phyloP scores from a whole-genome alignment of 1,140 invertebrate species.

The Aphidius ervi region DNA sequence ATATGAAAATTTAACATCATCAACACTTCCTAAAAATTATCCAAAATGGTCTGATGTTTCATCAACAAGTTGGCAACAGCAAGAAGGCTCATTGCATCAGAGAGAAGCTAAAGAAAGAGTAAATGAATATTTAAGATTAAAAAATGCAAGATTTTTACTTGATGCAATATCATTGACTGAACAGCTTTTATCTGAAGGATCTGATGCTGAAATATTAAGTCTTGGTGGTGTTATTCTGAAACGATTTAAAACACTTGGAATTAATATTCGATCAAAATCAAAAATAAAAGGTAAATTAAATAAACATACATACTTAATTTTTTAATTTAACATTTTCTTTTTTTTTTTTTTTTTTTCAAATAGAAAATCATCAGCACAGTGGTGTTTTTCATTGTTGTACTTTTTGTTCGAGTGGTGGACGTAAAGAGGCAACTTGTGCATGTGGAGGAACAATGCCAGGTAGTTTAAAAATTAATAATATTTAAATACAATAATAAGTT shows the following conservation, averaged over 20 bases:
- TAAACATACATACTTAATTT: background rate
- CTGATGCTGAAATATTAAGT: constrained; percentile 65
- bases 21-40: too few relatives aligned
- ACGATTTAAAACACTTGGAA: constrained; percentile 55
- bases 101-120: constrained; percentile 42
- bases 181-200: constrained; percentile 61
- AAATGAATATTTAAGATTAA: constrained; percentile 41
- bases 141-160: constrained; percentile 40
- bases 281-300: constrained; percentile 6
- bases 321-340: background rate
- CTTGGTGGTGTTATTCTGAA: constrained; percentile 61
- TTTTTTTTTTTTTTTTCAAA: constrained; percentile 13
- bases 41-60: constrained; percentile 1
- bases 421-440: constrained; percentile 63
- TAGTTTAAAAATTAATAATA: constrained; percentile 24
- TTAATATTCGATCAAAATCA: constrained; percentile 18
- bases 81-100: constrained; percentile 24
- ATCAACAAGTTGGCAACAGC: constrained; percentile 17
- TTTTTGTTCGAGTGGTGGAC: constrained; percentile 75
- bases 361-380: constrained; percentile 48
- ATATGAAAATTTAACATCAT: background rate
- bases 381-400: constrained; percentile 76
- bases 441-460: constrained; percentile 69
- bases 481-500: background rate
- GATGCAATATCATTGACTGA: constrained; percentile 61